Evolutionary conservation across 2,113 vertebrate genomes (phyloP), one percentile per base, ranked within the genome.

Genomic region (Orthonyx spaldingii): DNA sequence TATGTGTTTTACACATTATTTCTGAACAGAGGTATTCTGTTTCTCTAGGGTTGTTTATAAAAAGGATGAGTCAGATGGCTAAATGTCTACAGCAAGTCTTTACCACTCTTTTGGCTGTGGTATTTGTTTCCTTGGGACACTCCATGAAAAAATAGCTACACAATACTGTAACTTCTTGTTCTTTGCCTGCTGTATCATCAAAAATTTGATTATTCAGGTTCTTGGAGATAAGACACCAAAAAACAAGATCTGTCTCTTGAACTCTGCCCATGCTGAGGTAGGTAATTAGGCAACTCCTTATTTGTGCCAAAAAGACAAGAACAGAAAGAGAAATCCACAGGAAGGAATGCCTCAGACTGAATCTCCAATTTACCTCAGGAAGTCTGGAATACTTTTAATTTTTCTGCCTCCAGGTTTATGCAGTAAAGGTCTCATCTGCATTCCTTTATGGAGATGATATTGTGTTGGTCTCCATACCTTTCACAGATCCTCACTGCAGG

Each of bases 321-420:
- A 41, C 39, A 85, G 79, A 86, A 76, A 57, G n/a, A 55, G 53
- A 90, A 93, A 94, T 80, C 60, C 60, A 65, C 49, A 41, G 76
- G 63, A 95, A 94, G 16, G 42, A 42, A 75, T 78, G 32, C 50
- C 46, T 87, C 60, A 84, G 69, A 85, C 7, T 35, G 82, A 72
- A 94, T 65, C n/a, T 82, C 22, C 74, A 90, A 81, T 96, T 97
- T 74, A 41, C 52, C 37, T 96, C 5, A 10, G 57, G 86, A 95
- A 81, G 24, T 56, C 91, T 91, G 65, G 64, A 89, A 65, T 66
- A 66, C 13, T 55, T 84, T 77, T 93, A 8, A 75, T 55, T 92
- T 91, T 88, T 80, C 22, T 64, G 18, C 87, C 84, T 83, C 66
- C 28, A 94, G 52, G 53, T 85, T 83, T 87, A 33, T 69, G 69